Base-by-base conservation (phyloP, 2,113 vertebrate species). In the Sitta europaea region DNA sequence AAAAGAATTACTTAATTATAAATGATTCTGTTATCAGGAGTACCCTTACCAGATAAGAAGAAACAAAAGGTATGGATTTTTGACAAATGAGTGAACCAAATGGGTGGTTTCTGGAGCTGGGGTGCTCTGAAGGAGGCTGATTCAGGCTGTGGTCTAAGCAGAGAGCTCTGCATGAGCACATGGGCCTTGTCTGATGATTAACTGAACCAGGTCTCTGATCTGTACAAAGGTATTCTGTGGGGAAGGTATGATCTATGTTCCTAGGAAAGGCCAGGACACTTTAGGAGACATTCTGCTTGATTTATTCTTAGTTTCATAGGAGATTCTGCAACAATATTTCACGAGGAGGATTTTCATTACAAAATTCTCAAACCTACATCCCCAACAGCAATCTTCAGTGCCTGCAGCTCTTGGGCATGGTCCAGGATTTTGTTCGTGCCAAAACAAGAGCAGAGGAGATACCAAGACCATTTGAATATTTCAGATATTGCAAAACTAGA, bases 401-500 rank as follows among this genome's bases (percentile, higher is more conserved):
- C 81, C 54, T 65, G 71, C 78, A 86, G 81, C 75, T 83, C 59
- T 88, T 96, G 88, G 75, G 15, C 55, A 74, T 14, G 55, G 67
- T 94, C 77, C 81, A 93, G 40, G 67, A 70, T 77, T 96, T 94
- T 92, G 74, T 93, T 87, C 78, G 90, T 96, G 85, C 92, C 62
- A 70, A 90, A 90, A 91, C 0, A 4, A 83, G 50, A 66, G 31
- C 58, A 88, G 54, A 66, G 54, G 67, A 91, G 62, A 66, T 91
- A 76, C 55, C 0, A 0, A 75, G 51, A 92, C 23, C 6, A 0
- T 66, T 70, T 73, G 78, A 92, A 54, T 82, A 33, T 53, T 82
- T 87, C 62, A 76, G 42, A 50, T 85, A 58, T 6, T 62, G 50
- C 42, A 53, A 66, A 94, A 51, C 35, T 38, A 50, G 45, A 65